These are phyloP conservation scores for Carlito syrichta DNA, from an alignment of 2,113 vertebrate genomes.

Conservation along the genomic window DNA sequence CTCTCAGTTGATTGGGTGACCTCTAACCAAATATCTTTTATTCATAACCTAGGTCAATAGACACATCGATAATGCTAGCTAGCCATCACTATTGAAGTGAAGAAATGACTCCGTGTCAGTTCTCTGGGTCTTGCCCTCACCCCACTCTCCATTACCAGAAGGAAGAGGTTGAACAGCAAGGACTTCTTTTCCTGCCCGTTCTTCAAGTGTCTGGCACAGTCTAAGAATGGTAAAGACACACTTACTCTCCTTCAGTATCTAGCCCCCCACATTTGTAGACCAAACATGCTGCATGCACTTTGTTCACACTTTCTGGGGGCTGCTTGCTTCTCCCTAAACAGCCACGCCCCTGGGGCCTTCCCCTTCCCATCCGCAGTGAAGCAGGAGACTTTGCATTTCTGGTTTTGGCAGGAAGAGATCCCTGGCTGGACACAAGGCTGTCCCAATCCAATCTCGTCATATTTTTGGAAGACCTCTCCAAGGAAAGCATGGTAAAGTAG, in stretches of 20 bases:
- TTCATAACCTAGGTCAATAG: not conserved
- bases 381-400: not conserved
- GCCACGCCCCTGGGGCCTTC: too few relatives aligned
- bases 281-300: not conserved
- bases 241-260: not conserved
- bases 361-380: not conserved
- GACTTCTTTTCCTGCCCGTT: not conserved
- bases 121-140: too few relatives aligned
- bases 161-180: too few relatives aligned
- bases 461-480: too few relatives aligned
- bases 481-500: too few relatives aligned
- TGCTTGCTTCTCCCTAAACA: not conserved
- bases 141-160: too few relatives aligned
- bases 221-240: not conserved
- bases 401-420: not conserved
- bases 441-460: not conserved
- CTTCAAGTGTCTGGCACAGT: not conserved
- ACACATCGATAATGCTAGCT: not conserved
- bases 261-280: not conserved
- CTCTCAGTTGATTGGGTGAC: not conserved
- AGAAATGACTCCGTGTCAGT: not conserved
- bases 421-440: not conserved
- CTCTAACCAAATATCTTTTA: not conserved
- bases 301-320: not conserved
- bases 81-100: not conserved